These are phyloP conservation scores for Agraylea sexmaculata DNA, from an alignment of 1,140 invertebrate genomes.

Conservation along the genomic window DNA sequence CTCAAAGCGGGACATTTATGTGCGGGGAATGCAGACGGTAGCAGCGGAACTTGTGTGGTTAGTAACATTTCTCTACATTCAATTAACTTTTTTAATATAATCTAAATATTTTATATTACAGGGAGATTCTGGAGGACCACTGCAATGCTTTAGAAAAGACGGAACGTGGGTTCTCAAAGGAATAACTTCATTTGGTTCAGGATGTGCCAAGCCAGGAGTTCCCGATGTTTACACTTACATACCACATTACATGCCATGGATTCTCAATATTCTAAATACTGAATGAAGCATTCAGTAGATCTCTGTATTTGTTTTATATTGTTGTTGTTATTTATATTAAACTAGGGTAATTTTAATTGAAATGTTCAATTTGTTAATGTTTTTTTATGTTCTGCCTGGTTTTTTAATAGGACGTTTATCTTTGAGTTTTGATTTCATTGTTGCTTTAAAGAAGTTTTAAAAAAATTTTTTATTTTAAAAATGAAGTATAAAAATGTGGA, in stretches of 20 bases:
- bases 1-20: conserved; percentile 70
- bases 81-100: neutral
- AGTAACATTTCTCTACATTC: conserved; percentile 25
- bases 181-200: conserved; percentile 81
- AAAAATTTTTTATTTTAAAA: no score
- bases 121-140: conserved; percentile 77
- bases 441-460: no score
- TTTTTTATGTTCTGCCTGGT: no score
- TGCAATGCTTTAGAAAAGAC: conserved; percentile 60
- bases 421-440: no score
- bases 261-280: conserved; percentile 45
- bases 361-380: no score
- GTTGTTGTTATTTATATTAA: no score
- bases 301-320: no score
- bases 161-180: conserved; percentile 79
- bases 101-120: conserved; percentile 29
- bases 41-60: conserved; percentile 75
- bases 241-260: conserved; percentile 78
- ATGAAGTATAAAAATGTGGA: no score
- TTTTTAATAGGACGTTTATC: no score
- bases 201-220: conserved; percentile 72
- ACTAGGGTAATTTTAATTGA: no score
- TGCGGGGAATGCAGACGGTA: conserved; percentile 72
- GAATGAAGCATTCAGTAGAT: conserved; percentile 24
- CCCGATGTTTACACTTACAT: conserved; percentile 80